Percentiles rank a stretch among this genome's conserved stretches.
phyloP scores from a whole-genome alignment of 2,888 invertebrate genomes.

The Lepidochrysops patricia region DNA sequence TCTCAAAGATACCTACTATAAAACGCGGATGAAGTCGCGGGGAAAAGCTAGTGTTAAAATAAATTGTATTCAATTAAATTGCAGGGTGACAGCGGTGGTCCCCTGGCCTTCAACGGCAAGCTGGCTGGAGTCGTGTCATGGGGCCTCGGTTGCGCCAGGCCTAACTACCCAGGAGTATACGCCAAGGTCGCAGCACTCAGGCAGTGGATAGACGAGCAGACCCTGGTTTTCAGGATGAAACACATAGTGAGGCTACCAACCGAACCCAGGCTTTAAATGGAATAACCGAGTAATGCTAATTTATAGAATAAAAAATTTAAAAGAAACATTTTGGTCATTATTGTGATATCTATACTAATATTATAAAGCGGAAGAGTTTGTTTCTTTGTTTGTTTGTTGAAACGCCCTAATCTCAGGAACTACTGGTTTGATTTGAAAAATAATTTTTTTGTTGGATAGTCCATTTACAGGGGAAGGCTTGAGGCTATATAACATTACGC shows the following conservation, averaged over 20 bases:
- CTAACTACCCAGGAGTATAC: constrained; percentile 63
- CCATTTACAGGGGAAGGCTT: too few relatives aligned
- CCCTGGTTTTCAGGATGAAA: constrained; percentile 34
- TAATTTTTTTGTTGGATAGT: too few relatives aligned
- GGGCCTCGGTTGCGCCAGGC: constrained; percentile 63
- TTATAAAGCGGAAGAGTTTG: not conserved
- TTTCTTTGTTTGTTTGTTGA: too few relatives aligned
- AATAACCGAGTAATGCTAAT: not conserved
- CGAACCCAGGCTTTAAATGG: not conserved
- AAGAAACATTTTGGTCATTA: not conserved
- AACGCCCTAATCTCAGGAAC: too few relatives aligned
- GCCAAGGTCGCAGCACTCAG: constrained; percentile 57
- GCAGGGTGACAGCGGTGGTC: constrained; percentile 71
- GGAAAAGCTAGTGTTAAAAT: too few relatives aligned
- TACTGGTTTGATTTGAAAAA: too few relatives aligned
- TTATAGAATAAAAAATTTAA: not conserved
- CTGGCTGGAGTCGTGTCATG: constrained; percentile 66
- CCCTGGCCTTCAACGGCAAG: constrained; percentile 49
- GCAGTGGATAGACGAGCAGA: constrained; percentile 51
- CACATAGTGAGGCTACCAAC: constrained; percentile 27
- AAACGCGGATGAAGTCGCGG: too few relatives aligned
- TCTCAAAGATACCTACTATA: too few relatives aligned
- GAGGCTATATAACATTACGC: too few relatives aligned
- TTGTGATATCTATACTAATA: not conserved
- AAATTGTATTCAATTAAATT: constrained; percentile 21